Evolutionary conservation across 2,113 vertebrate genomes (phyloP), one percentile per base, ranked within the genome.

Genomic region (Catharus minimus): DNA sequence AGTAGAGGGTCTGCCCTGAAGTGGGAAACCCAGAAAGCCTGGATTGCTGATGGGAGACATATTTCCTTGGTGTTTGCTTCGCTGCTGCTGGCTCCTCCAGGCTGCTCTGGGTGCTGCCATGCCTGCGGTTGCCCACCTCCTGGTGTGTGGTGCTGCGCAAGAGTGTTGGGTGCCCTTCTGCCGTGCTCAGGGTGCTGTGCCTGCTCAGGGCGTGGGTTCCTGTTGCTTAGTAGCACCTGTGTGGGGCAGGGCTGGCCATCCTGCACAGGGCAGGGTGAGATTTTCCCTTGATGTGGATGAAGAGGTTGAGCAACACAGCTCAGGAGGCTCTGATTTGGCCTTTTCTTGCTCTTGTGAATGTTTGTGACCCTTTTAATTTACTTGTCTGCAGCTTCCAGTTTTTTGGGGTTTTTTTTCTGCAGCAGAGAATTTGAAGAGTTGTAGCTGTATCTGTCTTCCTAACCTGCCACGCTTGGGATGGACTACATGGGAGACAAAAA

Each of bases 261-360:
- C 83, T 81, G 80, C 0, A 0, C 62, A 20, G 21, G 3, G 11
- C 55, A 28, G 89, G 89, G 80, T 26, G 91, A 86, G 82, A 80
- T 77, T 91, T 84, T 57, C 74, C 69, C 85, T 96, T 95, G 85
- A 94, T 92, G 85, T 95, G 93, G 91, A 13, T 44, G 64, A 71
- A 62, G 64, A 76, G 61, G 9, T 87, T 93, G 89, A 86, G 94
- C 85, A 95, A 82, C 18, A 3, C 52, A 38, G 64, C 85, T 78
- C 60, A 49, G 85, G 44, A 89, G 80, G 91, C 49, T 87, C 85
- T 92, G 88, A 93, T 91, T 96, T 81, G 93, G 69, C 74, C 46
- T 85, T 68, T 62, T 77, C 64, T 94, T 0, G 1, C 61, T 88
- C 75, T 64, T 52, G 18, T 21, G 22, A 72, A 69, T 87, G 79